A percentile compares a stretch with the other conserved stretches of the same genome.
These are phyloP conservation scores for Clarias magur DNA, from an alignment of 2,113 vertebrate genomes.

Conservation along the genomic window DNA sequence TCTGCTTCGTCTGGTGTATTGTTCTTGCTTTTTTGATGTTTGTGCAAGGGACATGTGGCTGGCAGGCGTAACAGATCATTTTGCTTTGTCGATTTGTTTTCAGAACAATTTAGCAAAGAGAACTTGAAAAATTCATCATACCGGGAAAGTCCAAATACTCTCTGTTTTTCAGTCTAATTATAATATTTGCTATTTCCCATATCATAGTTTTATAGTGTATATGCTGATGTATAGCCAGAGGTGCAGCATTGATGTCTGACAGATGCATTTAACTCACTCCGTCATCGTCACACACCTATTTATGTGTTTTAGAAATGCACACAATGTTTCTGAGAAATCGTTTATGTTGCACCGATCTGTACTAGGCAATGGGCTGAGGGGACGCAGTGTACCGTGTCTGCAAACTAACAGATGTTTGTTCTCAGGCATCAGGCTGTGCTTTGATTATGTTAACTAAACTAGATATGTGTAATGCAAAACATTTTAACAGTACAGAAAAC, in stretches of 20 bases:
- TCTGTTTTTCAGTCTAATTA: not conserved
- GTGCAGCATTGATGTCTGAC: not conserved
- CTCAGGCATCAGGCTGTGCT: not conserved
- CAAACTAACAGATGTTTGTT: not conserved
- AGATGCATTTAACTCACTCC: not conserved
- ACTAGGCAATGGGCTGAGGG: not conserved
- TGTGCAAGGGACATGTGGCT: not conserved
- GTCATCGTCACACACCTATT: not conserved
- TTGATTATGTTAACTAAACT: not conserved
- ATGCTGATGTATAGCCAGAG: not conserved
- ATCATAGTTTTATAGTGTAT: not conserved
- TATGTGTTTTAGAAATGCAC: not conserved
- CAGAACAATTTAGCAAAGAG: conserved; percentile 9
- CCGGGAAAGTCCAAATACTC: conserved; percentile 2
- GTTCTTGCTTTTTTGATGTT: conserved; percentile 24
- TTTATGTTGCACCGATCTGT: not conserved
- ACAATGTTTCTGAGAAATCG: not conserved
- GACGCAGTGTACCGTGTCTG: not conserved
- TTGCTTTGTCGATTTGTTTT: conserved; percentile 30
- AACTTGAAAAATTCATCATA: conserved; percentile 9
- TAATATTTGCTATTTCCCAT: not conserved
- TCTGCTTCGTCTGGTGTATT: conserved; percentile 23
- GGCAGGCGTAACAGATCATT: conserved; percentile 25
- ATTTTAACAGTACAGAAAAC: too few relatives aligned
- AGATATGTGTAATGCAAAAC: not conserved